Percentiles rank a stretch among this genome's conserved stretches.
Evolutionary conservation across 2,888 invertebrate species (phyloP).

Genomic region (Odontocolon sp.): DNA sequence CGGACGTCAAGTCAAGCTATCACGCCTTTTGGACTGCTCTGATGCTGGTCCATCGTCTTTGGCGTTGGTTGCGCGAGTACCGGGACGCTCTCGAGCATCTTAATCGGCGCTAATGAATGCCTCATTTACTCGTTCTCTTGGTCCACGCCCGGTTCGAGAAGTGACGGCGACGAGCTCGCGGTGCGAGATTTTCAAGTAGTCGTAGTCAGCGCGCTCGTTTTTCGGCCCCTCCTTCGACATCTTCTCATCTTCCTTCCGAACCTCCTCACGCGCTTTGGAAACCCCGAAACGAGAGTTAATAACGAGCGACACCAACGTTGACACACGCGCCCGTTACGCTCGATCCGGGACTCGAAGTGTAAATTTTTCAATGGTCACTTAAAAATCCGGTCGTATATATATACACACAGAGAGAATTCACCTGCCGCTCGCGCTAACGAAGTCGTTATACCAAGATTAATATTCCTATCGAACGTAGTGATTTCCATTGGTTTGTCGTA

Average conservation of each 20-base stretch:
- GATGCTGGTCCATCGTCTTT: constrained; percentile 39
- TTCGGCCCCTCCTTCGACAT: constrained; percentile 7
- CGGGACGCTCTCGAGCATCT: constrained; percentile 68
- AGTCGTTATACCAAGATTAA: constrained; percentile 68
- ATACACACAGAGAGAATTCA: constrained; percentile 49
- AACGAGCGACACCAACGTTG: constrained; percentile 53
- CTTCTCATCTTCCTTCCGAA: constrained; percentile 24
- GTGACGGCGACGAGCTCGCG: constrained; percentile 6
- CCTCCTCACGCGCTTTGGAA: constrained; percentile 49
- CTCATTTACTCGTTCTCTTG: constrained; percentile 64
- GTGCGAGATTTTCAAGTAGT: constrained; percentile 6
- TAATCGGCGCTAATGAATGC: constrained; percentile 76
- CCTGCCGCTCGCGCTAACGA: constrained; percentile 48
- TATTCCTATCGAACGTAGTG: constrained; percentile 56
- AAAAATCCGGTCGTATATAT: constrained; percentile 54
- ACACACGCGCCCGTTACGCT: constrained; percentile 30
- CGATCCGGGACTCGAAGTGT: constrained; percentile 4
- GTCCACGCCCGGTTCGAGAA: constrained; percentile 50
- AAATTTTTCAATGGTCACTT: constrained; percentile 56
- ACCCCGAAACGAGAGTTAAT: constrained; percentile 55
- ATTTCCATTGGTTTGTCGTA: constrained; percentile 38
- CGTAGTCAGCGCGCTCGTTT: constrained; percentile 14
- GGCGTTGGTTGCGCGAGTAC: constrained; percentile 33
- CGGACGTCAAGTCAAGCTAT: constrained; percentile 48
- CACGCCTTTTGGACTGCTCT: constrained; percentile 47